Percentiles rank a stretch among this genome's conserved stretches.
Evolutionary conservation across 2,113 vertebrate genomes (phyloP).

Genomic region (Casuarius casuarius): DNA sequence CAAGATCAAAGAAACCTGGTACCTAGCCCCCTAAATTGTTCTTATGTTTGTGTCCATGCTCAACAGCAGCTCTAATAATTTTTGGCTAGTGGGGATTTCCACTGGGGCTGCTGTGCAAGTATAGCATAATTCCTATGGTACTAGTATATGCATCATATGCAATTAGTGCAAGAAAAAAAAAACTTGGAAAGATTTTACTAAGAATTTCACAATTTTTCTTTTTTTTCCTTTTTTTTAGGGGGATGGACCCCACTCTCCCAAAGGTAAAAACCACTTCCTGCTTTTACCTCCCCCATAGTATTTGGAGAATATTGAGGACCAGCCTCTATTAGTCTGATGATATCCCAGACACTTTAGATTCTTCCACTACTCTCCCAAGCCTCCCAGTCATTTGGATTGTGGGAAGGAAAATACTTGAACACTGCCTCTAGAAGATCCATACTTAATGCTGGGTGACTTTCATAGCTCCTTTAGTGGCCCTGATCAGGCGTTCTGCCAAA

Average conservation of each 20-base stretch:
- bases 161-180: not conserved
- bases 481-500: not conserved
- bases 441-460: not conserved
- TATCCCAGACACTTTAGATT: not conserved
- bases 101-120: not conserved
- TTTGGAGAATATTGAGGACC: not conserved
- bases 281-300: not conserved
- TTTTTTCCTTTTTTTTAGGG: not conserved
- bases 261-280: not conserved
- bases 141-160: not conserved
- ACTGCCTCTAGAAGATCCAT: fast-evolving
- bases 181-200: not conserved
- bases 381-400: not conserved
- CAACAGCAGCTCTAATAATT: not conserved
- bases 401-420: not conserved
- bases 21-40: not conserved
- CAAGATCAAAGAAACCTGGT: not conserved
- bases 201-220: no score
- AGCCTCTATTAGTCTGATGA: not conserved
- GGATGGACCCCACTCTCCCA: not conserved
- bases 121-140: no score
- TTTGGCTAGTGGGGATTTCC: no score
- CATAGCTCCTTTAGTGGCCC: fast-evolving
- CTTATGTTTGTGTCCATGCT: not conserved
- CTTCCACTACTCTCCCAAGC: not conserved